Base-by-base conservation (phyloP, 2,888 invertebrate species). In the Amiota communis region DNA sequence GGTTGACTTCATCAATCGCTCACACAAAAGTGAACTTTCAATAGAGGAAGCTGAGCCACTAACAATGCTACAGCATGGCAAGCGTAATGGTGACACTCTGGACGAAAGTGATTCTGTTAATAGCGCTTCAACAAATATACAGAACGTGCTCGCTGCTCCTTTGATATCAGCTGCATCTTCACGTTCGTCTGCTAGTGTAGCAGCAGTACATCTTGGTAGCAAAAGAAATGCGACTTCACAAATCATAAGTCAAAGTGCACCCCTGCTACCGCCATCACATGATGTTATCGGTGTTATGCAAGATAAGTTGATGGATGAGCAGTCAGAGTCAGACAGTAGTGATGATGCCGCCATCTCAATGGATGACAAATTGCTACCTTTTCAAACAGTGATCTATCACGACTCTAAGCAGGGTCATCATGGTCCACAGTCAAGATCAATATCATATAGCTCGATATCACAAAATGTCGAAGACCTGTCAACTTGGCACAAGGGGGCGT, bases 11-110 rank as follows among this genome's bases (percentile, higher is more conserved):
- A 86, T 88, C 46, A 88, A 92, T 51, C 91, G 91, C 73, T 91
- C 91, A 1, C 92, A 92, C 79, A 91, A 92, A 81, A 92, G 91
- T 80, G 92, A 92, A 74, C 91, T 92, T 76, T 91, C 91, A 71
- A 91, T 92, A 4, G 92, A 93, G 80, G 92, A 92, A 85, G 89
- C 89, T 3, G 91, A 91, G 70, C 92, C 92, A 6, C 90, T 91
- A 71, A 92, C 91, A 57, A 81, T 80, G 79, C 46, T 68, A n/a
- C 74, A 72, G 11, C 65, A 67, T 49, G 74, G 73, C 10, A 76
- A 76, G 67, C 59, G 74, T 49, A 75, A 73, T 47, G 74, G 72
- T 17, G 17, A 84, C 47, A 80, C 76, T 46, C 78, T 84, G 77
- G 84, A 85, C 12, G 76, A 61, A 68, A 74, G 79, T 46, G 88